phyloP scores from a whole-genome alignment of 2,797 vertebrate genomes.

The Lepidocolaptes lacrymiger region DNA sequence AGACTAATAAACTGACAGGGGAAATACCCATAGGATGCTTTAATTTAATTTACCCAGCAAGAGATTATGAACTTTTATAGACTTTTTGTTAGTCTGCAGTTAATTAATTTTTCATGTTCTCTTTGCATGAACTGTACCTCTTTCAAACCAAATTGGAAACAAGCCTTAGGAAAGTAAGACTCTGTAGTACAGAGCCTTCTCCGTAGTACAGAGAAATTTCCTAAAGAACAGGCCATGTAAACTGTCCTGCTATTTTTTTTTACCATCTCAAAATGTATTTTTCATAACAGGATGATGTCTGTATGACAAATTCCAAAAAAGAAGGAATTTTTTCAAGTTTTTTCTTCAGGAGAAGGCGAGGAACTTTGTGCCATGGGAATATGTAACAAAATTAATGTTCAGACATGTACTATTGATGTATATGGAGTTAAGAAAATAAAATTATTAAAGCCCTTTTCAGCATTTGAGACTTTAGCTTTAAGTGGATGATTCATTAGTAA shows the following conservation, averaged over 20 bases:
- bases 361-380: neutral
- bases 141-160: neutral
- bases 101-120: slow-evolving; percentile 18
- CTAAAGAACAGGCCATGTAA: neutral
- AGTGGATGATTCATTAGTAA: neutral
- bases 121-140: neutral
- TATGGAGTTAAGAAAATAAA: neutral
- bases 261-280: neutral
- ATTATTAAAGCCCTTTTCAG: neutral
- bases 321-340: neutral
- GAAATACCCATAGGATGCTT: neutral
- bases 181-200: neutral
- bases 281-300: neutral
- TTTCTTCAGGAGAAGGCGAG: neutral
- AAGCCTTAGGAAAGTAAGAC: neutral
- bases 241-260: neutral
- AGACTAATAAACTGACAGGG: neutral
- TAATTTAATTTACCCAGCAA: neutral
- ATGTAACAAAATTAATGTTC: neutral
- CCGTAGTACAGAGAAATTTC: neutral
- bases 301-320: neutral
- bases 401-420: neutral
- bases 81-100: neutral
- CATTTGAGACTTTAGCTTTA: neutral
- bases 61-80: neutral